These are phyloP conservation scores for Cyanoramphus novaezelandiae DNA, from an alignment of 2,113 vertebrate genomes.

Conservation along the genomic window DNA sequence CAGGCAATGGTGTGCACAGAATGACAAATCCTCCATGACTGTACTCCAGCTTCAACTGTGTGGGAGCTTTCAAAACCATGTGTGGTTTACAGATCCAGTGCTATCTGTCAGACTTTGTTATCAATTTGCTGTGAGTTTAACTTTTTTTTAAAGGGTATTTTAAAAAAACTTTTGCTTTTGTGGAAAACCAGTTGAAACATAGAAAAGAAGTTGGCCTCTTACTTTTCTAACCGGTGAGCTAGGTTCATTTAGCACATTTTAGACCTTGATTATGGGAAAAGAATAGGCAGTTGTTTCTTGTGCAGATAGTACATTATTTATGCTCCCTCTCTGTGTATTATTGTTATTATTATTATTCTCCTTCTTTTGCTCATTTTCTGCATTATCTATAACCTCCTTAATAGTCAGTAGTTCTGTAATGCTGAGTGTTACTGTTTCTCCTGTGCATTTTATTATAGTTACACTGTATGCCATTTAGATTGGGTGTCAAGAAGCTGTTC, in stretches of 20 bases:
- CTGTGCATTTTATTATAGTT: neutral
- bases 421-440: neutral
- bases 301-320: neutral
- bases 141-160: neutral
- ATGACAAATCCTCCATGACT: accelerated
- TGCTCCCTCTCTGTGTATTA: neutral
- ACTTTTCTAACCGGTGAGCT: neutral
- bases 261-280: neutral
- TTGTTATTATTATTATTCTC: neutral
- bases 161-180: neutral
- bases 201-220: neutral
- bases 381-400: neutral
- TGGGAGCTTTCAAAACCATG: accelerated
- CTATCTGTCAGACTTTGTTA: neutral
- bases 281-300: neutral
- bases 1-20: neutral
- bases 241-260: neutral
- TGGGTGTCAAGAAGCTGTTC: neutral
- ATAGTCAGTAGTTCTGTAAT: neutral
- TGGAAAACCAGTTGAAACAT: neutral
- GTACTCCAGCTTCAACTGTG: neutral
- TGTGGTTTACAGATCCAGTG: neutral
- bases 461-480: neutral
- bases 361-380: neutral
- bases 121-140: neutral